These are phyloP conservation scores for Salminus brasiliensis DNA, from an alignment of 2,113 vertebrate genomes.

Conservation along the genomic window DNA sequence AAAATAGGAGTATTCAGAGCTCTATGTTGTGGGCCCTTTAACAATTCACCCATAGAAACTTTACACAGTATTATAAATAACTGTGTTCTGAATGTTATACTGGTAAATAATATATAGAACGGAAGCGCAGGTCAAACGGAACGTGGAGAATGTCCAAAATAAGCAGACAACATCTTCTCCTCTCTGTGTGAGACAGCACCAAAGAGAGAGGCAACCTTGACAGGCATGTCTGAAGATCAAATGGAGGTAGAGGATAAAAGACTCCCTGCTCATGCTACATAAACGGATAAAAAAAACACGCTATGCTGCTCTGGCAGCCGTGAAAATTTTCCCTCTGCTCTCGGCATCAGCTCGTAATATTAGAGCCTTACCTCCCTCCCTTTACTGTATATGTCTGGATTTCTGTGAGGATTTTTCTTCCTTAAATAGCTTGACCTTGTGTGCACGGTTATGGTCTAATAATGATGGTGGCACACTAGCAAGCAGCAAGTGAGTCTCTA, in stretches of 20 bases:
- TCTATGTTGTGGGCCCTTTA: no score
- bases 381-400: background rate
- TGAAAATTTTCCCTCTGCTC: background rate
- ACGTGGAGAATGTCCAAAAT: background rate
- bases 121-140: background rate
- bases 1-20: no score
- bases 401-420: background rate
- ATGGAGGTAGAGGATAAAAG: slow-evolving; percentile 14
- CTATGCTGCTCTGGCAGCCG: background rate
- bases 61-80: no score
- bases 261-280: slow-evolving; percentile 4
- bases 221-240: slow-evolving; percentile 11
- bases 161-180: background rate
- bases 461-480: background rate
- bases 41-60: no score
- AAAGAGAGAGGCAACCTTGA: slow-evolving; percentile 8
- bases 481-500: background rate
- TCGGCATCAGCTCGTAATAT: background rate
- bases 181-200: slow-evolving; percentile 7
- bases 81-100: no score
- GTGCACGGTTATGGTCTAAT: background rate
- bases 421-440: background rate
- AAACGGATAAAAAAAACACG: background rate
- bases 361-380: background rate
- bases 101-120: no score